A percentile compares a stretch with the other conserved stretches of the same genome.
phyloP scores from a whole-genome alignment of 2,888 invertebrate species.

The Urechis unicinctus region DNA sequence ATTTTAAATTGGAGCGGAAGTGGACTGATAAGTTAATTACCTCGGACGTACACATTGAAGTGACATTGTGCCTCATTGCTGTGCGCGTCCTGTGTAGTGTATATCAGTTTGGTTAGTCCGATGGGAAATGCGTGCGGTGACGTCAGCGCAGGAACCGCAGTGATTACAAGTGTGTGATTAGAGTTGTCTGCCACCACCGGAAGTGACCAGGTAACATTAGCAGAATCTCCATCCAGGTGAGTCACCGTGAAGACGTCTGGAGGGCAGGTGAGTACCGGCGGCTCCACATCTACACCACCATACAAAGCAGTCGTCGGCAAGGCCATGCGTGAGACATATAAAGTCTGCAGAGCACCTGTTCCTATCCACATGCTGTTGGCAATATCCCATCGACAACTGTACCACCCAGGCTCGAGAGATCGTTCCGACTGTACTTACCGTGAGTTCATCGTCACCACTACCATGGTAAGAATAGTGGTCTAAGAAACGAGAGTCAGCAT shows the following conservation, averaged over 20 bases:
- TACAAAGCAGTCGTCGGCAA: too few relatives aligned
- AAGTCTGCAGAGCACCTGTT: too few relatives aligned
- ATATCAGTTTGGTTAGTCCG: slow-evolving; percentile 59
- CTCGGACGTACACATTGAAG: slow-evolving; percentile 57
- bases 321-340: too few relatives aligned
- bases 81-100: slow-evolving; percentile 60
- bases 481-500: too few relatives aligned
- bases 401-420: too few relatives aligned
- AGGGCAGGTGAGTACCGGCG: slow-evolving; percentile 57
- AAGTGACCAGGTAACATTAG: slow-evolving; percentile 55
- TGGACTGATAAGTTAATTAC: too few relatives aligned
- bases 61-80: slow-evolving; percentile 61
- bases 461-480: too few relatives aligned
- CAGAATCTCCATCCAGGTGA: slow-evolving; percentile 55
- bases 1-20: too few relatives aligned
- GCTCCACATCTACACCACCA: slow-evolving; percentile 59
- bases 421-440: too few relatives aligned
- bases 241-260: slow-evolving; percentile 56
- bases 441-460: too few relatives aligned
- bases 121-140: slow-evolving; percentile 58
- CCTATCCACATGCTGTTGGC: too few relatives aligned
- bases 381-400: too few relatives aligned
- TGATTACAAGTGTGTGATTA: slow-evolving; percentile 55
- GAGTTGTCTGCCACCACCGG: slow-evolving; percentile 59
- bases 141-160: slow-evolving; percentile 59